Percentiles rank a stretch among this genome's conserved stretches.
phyloP scores from a whole-genome alignment of 2,797 vertebrate species.

The Pseudochirops cupreus region DNA sequence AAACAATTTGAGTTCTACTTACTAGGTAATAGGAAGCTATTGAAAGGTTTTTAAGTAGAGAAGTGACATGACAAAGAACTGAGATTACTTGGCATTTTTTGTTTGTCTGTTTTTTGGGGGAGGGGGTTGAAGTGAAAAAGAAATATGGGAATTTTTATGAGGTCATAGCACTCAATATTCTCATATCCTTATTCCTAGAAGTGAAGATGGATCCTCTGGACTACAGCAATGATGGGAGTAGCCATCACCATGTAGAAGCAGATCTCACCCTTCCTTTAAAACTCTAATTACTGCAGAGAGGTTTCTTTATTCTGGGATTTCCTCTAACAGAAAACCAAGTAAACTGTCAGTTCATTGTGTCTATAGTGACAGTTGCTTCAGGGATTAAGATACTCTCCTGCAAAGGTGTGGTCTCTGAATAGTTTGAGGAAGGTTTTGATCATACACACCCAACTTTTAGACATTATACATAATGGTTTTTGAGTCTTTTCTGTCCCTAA shows the following conservation, averaged over 20 bases:
- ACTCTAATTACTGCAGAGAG: background rate
- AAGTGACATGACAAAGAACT: background rate
- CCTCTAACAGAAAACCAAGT: background rate
- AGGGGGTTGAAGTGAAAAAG: background rate
- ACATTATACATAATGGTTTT: background rate
- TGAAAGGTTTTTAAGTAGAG: background rate
- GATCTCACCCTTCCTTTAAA: background rate
- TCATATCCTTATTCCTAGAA: background rate
- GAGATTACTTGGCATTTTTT: background rate
- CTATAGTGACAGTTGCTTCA: background rate
- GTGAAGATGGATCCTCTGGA: background rate
- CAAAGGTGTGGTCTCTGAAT: background rate
- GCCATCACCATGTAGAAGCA: background rate
- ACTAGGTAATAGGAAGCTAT: background rate
- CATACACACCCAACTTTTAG: background rate
- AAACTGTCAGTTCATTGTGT: background rate
- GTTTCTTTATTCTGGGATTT: background rate
- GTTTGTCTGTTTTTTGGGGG: too few relatives aligned
- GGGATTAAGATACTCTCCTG: constrained; percentile 8
- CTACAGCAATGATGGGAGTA: background rate
- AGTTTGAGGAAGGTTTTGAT: background rate
- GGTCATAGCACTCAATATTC: background rate
- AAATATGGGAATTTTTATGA: background rate
- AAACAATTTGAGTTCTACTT: background rate
- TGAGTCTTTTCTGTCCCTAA: background rate